Evolutionary conservation across 2,797 vertebrate genomes (phyloP), one percentile per base, ranked within the genome.

Genomic region (Megalops cyprinoides): DNA sequence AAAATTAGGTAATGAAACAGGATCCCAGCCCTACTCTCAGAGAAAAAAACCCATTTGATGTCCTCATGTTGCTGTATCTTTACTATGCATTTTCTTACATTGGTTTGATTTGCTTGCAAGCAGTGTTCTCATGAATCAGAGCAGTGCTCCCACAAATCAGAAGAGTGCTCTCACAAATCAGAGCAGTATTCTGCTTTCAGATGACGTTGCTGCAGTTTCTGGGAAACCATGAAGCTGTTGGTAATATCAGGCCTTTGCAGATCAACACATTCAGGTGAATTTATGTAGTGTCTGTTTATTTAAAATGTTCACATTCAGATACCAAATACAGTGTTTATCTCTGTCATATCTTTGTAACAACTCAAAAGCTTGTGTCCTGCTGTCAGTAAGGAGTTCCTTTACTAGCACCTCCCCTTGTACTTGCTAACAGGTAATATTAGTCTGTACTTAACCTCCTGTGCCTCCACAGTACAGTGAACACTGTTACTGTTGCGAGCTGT

Each of bases 1-100:
- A 77, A 81, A 69, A 73, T 56, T 76, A 82, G 55, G 42, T 81
- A 71, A 87, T 84, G 85, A 85, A 87, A 86, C 58, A 85, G 82
- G 82, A 86, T 86, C 80, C 87, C 87, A 86, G 81, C 87, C 84
- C 80, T 84, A 82, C 75, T 81, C 18, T 77, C 76, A 75, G 62
- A 58, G 79, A 81, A 83, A 20, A 51, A 56, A 46, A 12, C 48
- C 84, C 8, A 77, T 83, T 80, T 81, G 60, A 37, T 80, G 80
- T 79, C 62, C 31, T 78, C 49, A 39, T 84, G 15, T 62, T 76
- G 53, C 73, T 76, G 67, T 81, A 42, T 78, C 60, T 80, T 69
- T 82, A 46, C 53, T 82, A 75, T 74, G 74, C 55, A 56, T 44
- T 62, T 69, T 12, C 69, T 78, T 49, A 28, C 10, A 34, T 60